phyloP scores from a whole-genome alignment of 2,888 invertebrate genomes.

The Perizoma flavofasciatum region DNA sequence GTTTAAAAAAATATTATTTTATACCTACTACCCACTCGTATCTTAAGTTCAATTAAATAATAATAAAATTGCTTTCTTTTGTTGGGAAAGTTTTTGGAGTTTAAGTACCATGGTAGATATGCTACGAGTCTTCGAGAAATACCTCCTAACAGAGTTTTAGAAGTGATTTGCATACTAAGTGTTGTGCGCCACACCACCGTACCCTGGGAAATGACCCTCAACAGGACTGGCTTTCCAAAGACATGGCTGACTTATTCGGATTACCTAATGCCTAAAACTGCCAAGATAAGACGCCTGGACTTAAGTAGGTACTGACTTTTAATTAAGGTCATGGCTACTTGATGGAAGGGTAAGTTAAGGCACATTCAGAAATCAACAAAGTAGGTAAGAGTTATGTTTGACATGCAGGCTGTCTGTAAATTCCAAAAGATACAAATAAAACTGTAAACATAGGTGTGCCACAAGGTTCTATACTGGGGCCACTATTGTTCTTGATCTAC shows the following conservation, averaged over 20 bases:
- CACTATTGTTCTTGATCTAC: no score
- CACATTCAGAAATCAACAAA: no score
- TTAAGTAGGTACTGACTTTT: slow-evolving; percentile 10
- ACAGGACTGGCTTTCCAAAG: slow-evolving; percentile 27
- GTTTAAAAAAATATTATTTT: no score
- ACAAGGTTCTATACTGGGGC: no score
- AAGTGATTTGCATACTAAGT: slow-evolving; percentile 59
- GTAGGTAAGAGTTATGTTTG: no score
- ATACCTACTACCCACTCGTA: not conserved
- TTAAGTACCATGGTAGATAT: slow-evolving; percentile 26
- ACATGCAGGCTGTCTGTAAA: no score
- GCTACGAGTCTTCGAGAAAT: slow-evolving; percentile 37
- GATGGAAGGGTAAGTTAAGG: slow-evolving; percentile 4
- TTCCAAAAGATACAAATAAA: no score
- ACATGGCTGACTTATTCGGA: slow-evolving; percentile 29
- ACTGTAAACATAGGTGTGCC: no score
- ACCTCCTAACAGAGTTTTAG: slow-evolving; percentile 45
- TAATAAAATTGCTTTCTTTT: slow-evolving; percentile 45
- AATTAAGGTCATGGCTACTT: slow-evolving; percentile 22
- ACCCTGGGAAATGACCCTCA: slow-evolving; percentile 26
- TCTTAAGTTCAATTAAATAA: slow-evolving; percentile 30
- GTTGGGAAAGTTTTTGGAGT: slow-evolving; percentile 45
- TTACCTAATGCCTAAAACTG: slow-evolving; percentile 15
- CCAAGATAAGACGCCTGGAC: slow-evolving; percentile 31
- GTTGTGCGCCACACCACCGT: slow-evolving; percentile 39